These are phyloP conservation scores for Rhineura floridana DNA, from an alignment of 2,113 vertebrate genomes.

Conservation along the genomic window DNA sequence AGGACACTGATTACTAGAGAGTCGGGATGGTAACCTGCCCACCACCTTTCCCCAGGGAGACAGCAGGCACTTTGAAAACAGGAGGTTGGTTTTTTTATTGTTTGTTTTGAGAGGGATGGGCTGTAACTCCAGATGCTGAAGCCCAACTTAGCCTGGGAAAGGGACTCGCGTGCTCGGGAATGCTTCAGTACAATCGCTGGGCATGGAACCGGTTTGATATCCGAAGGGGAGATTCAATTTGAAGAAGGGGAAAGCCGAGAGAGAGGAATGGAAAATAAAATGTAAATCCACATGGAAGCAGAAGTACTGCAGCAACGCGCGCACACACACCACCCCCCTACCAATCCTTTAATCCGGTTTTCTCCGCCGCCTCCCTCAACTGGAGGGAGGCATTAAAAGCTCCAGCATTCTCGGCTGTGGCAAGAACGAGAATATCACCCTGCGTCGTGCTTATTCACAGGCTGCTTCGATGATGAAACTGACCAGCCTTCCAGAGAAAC, in stretches of 20 bases:
- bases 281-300: not conserved
- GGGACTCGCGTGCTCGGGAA: too few relatives aligned
- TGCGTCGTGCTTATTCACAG: not conserved
- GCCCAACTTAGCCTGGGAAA: too few relatives aligned
- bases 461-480: not conserved
- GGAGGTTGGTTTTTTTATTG: too few relatives aligned
- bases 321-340: not conserved
- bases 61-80: too few relatives aligned
- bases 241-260: not conserved
- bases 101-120: too few relatives aligned
- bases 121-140: too few relatives aligned
- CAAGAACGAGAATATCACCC: not conserved
- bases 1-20: too few relatives aligned
- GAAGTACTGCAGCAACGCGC: slow-evolving; percentile 54
- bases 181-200: too few relatives aligned
- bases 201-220: too few relatives aligned
- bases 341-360: slow-evolving; percentile 14
- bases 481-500: not conserved
- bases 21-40: too few relatives aligned
- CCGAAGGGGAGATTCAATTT: too few relatives aligned
- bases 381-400: not conserved
- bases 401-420: not conserved
- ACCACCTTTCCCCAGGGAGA: too few relatives aligned
- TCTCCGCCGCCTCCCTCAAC: not conserved
- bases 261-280: not conserved